Base-by-base conservation (phyloP, 64 coral and sea anemone species). In the Catalaphyllia jardinei region DNA sequence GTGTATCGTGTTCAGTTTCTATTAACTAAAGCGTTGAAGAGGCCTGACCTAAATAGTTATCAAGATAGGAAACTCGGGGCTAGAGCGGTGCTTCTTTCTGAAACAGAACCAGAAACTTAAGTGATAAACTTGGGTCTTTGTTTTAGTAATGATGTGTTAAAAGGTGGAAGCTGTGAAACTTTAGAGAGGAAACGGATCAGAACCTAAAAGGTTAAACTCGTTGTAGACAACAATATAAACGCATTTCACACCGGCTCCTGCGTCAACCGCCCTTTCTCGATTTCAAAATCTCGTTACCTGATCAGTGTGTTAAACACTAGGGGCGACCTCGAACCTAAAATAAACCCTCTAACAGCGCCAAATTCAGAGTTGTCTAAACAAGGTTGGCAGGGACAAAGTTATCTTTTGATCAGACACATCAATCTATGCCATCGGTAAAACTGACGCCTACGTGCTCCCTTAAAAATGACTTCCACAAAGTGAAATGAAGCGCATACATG, bases 381-480 rank as follows among this genome's bases (percentile, higher is more conserved):
- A 16, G 39, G 14, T 42, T 64, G 35, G 16, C 35, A 25, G 28
- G 59, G 31, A 39, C 22, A 82, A 83, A 65, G 31, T 62, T 80
- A 80, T 80, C 78, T 65, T 42, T 39, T 39, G 60, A 83, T 83
- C 60, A 35, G 81, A 51, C 38, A 51, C 39, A 85, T 71, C 81
- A 85, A 71, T 85, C 62, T 84, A 13, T 71, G 81, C 31, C 24
- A 38, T 71, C 38, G 62, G 14, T 33, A 83, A 42, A n/a, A 33
- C 42, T 46, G 42, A 46, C 22, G 38, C 50, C 63, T 83, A 29
- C 79, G 6, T 27, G 30, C 19, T 50, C 31, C 62, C 33, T 27
- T 15, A 16, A 22, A 60, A 20, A 33, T 82, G 42, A 51, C 42
- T 39, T 77, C 49, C 75, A 77, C 38, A 17, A 5, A 22, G 33